These are phyloP conservation scores for Tachysurus fulvidraco DNA, from an alignment of 2,113 vertebrate species.

Conservation along the genomic window DNA sequence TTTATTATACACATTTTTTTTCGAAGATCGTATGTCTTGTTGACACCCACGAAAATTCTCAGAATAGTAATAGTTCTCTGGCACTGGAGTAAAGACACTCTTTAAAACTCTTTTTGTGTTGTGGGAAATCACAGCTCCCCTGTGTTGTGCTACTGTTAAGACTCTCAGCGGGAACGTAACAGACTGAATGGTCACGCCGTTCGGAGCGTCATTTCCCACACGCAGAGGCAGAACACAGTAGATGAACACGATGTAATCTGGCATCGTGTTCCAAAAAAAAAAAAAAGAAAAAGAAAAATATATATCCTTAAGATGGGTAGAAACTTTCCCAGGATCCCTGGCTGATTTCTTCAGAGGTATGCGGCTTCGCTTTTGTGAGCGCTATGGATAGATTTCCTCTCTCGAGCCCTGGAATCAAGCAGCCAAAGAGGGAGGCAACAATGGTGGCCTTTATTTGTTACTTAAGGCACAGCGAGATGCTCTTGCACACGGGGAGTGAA, in stretches of 20 bases:
- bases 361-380: constrained; percentile 64
- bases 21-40: background rate
- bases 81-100: background rate
- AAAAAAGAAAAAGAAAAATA: constrained; percentile 12
- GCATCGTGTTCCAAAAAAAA: constrained; percentile 38
- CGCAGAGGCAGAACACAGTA: constrained; percentile 49
- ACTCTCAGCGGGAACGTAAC: constrained; percentile 58
- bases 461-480: constrained; percentile 48
- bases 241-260: constrained; percentile 37
- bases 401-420: constrained; percentile 58
- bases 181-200: constrained; percentile 43
- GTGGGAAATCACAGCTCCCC: constrained; percentile 46
- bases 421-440: constrained; percentile 58
- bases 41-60: constrained; percentile 2
- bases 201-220: constrained; percentile 46
- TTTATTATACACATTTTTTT: background rate
- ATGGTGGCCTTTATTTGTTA: constrained; percentile 61
- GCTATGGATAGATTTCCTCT: constrained; percentile 64
- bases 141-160: constrained; percentile 46
- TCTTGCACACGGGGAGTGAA: constrained; percentile 14
- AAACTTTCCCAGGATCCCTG: constrained; percentile 66
- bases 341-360: constrained; percentile 56
- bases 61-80: background rate
- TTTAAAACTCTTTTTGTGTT: constrained; percentile 45
- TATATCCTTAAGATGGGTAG: constrained; percentile 25